Evolutionary conservation across 2,113 vertebrate genomes (phyloP), one percentile per base, ranked within the genome.

Genomic region (Crotalus helleri): DNA sequence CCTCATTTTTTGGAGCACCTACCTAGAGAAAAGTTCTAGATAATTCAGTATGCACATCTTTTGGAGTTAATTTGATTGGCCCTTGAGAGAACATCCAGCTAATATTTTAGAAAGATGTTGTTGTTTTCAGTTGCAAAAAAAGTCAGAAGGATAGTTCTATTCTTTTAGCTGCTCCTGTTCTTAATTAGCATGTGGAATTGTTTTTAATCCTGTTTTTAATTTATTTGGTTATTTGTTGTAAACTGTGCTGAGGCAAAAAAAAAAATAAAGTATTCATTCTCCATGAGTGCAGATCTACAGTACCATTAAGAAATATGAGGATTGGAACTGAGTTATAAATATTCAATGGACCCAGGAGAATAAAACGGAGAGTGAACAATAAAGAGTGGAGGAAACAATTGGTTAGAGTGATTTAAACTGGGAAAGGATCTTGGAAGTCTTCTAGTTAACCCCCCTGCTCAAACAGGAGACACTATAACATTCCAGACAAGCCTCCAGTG

Each of bases 221-320:
- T 54, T 91, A 81, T 81, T 91, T 91, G 74, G 61, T 91, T 90
- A 64, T 90, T 91, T 91, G 64, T 91, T 91, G 51, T 74, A 91
- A 91, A 91, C 53, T 91, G 19, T 21, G 21, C 33, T 55, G 90
- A 91, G 90, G 90, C 90, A 81, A 51, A 91, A 91, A 69, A 90
- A 51, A 3, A 61, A 64, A 69, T 44, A 61, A 90, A 69, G 19
- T 69, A 90, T 64, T 69, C 10, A 10, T 57, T 21, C 26, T 29
- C 15, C 10, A 46, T 49, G 26, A 29, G 7, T 51, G 9, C 24
- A 64, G 29, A 21, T 91, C 19, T 39, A 91, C 53, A 53, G 23
- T 24, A 85, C 24, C 90, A 15, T 55, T 29, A 39, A 55, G 69
- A 54, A 74, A 74, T n/a, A 91, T 58, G 54, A 55, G 26, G 74